Evolutionary conservation across 2,113 vertebrate species (phyloP), one percentile per base, ranked within the genome.

Genomic region (Chlamydotis undulata): DNA sequence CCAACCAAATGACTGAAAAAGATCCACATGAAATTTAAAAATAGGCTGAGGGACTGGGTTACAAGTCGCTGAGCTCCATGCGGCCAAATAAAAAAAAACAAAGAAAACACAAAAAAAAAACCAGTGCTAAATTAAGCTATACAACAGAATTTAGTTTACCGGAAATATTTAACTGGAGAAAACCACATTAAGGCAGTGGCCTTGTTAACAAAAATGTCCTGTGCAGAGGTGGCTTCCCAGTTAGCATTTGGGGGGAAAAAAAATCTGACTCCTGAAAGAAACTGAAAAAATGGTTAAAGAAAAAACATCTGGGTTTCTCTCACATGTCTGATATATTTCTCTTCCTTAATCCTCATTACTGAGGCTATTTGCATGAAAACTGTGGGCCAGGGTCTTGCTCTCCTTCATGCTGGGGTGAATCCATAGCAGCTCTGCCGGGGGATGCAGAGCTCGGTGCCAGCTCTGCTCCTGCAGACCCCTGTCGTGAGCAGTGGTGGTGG

Each of bases 1-100:
- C 33, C 12, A 43, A 43, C 41, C 65, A 96, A 91, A 94, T 82
- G 25, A 49, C 75, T 78, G 96, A 69, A 93, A 89, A 95, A 79
- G 19, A 50, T 95, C 91, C 21, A 22, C 94, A 96, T 93, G 95
- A 97, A 96, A 97, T 96, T 96, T 98, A 98, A 98, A 98, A 98
- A 98, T 97, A 98, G 97, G 68, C 95, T 82, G 93, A 95, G 96
- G 90, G 96, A 97, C 95, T 87, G 90, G 68, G 95, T 94, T 96
- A 96, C 71, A 96, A 93, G 94, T 96, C 97, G 94, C 97, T 93
- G 94, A 96, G 95, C 93, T 89, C 95, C 82, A 29, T 91, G 85
- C 61, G 86, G 78, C 97, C 95, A 97, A 97, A 95, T 93, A 87
- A 96, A 96, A 94, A 96, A 87, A 68, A 85, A 43, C n/a, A 94